Evolutionary conservation across 2,113 vertebrate genomes (phyloP).

Genomic region (Leptobrachium ailaonicum): DNA sequence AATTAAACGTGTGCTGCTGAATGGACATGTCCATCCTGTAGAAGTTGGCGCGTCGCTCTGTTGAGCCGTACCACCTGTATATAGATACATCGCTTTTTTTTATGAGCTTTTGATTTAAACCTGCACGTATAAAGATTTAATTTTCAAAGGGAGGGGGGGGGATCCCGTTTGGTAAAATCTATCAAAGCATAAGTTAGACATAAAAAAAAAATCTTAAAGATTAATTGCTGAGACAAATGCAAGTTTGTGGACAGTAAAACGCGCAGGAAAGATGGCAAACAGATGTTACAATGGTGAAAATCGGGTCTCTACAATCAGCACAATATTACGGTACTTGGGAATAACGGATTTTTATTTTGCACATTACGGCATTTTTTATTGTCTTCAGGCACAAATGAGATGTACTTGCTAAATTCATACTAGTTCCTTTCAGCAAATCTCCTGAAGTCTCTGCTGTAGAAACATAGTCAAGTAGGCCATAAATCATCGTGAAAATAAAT

Average conservation of each 20-base stretch:
- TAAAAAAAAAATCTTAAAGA: slow-evolving; percentile 36
- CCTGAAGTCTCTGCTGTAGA: slow-evolving; percentile 29
- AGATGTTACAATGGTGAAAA: slow-evolving; percentile 46
- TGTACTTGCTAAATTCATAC: slow-evolving; percentile 45
- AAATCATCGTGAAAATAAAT: slow-evolving; percentile 38
- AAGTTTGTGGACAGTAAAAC: slow-evolving; percentile 38
- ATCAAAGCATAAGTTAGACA: slow-evolving; percentile 20
- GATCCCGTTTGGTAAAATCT: not conserved
- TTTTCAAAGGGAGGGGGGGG: too few relatives aligned
- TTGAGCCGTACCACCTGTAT: too few relatives aligned
- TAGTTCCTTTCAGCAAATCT: slow-evolving; percentile 44
- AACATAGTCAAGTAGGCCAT: slow-evolving; percentile 19
- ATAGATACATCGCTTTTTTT: too few relatives aligned
- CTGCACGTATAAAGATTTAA: too few relatives aligned
- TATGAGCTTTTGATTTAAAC: too few relatives aligned
- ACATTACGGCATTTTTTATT: slow-evolving; percentile 46
- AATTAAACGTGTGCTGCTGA: too few relatives aligned
- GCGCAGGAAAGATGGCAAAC: slow-evolving; percentile 38
- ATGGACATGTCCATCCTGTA: too few relatives aligned
- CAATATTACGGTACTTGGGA: slow-evolving; percentile 46
- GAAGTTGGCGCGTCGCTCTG: too few relatives aligned
- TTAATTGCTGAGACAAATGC: slow-evolving; percentile 43
- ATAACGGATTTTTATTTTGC: slow-evolving; percentile 49
- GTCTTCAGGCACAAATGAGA: slow-evolving; percentile 48
- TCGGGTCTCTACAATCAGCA: slow-evolving; percentile 48